These are phyloP conservation scores for Dipus sagitta DNA, from an alignment of 2,797 vertebrate genomes.

Conservation along the genomic window DNA sequence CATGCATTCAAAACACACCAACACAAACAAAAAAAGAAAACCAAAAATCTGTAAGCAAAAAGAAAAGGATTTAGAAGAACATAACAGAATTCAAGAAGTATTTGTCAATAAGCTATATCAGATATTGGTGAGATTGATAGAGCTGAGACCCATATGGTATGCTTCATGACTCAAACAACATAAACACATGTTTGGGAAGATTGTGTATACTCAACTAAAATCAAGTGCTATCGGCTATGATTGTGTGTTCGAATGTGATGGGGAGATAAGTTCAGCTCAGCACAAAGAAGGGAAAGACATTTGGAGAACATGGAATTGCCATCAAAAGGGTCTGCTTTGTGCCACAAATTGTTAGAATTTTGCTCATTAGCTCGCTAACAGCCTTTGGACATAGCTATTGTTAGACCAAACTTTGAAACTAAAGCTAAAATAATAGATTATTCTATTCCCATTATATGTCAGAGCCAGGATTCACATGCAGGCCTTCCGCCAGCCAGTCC, in stretches of 20 bases:
- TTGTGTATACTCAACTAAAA: background rate
- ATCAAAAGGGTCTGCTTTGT: background rate
- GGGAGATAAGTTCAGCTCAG: background rate
- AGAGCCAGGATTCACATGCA: background rate
- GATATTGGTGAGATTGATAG: background rate
- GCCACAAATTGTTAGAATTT: background rate
- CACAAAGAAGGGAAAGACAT: background rate
- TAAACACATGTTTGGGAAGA: background rate
- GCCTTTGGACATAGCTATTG: background rate
- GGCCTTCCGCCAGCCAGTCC: background rate
- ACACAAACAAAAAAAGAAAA: background rate
- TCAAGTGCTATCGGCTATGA: background rate
- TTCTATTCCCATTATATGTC: background rate
- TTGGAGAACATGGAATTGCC: background rate
- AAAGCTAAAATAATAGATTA: background rate
- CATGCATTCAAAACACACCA: background rate
- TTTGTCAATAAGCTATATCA: background rate
- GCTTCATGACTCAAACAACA: background rate
- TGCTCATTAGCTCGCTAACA: background rate
- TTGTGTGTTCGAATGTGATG: background rate
- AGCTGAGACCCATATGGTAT: background rate
- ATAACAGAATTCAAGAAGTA: background rate
- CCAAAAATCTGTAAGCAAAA: background rate
- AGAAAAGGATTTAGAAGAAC: background rate
- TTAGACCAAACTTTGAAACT: conserved; percentile 10